Percentiles rank a stretch among this genome's conserved stretches.
Evolutionary conservation across 2,113 vertebrate genomes (phyloP).

Genomic region (Psittacus erithacus): DNA sequence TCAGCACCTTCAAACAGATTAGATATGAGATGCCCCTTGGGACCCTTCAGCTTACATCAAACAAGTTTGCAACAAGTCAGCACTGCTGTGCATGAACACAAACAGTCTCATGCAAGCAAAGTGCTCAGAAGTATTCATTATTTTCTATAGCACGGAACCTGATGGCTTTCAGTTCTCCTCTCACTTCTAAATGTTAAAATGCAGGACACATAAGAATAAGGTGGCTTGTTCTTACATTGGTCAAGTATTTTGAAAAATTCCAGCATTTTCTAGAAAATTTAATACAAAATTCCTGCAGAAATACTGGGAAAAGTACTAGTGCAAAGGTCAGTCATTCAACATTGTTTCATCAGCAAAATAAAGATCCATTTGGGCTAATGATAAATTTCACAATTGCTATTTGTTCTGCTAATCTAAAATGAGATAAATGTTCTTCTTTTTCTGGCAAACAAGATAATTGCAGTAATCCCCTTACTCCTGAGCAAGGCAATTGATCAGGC

Average conservation of each 20-base stretch:
- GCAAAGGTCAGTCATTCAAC: background rate
- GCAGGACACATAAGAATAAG: background rate
- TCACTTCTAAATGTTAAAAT: background rate
- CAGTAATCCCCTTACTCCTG: background rate
- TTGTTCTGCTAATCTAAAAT: conserved; percentile 14
- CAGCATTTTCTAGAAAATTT: background rate
- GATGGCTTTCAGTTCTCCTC: background rate
- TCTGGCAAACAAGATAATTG: conserved; percentile 43
- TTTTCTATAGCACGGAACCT: background rate
- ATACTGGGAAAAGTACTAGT: background rate
- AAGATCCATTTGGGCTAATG: background rate
- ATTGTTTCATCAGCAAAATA: background rate
- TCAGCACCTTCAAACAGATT: background rate
- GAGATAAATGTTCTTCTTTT: conserved; percentile 37
- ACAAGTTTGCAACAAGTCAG: background rate
- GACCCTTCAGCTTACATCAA: background rate
- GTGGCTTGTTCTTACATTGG: background rate
- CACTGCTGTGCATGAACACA: background rate
- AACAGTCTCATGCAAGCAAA: background rate
- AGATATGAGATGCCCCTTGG: background rate
- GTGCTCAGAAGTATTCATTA: background rate
- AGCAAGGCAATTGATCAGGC: background rate
- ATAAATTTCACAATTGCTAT: background rate
- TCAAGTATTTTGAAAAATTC: background rate
- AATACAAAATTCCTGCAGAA: background rate